A percentile compares a stretch with the other conserved stretches of the same genome.
Conservation (phyloP, 1,140 invertebrate genomes). For the Drosophila trapezifrons region DNA sequence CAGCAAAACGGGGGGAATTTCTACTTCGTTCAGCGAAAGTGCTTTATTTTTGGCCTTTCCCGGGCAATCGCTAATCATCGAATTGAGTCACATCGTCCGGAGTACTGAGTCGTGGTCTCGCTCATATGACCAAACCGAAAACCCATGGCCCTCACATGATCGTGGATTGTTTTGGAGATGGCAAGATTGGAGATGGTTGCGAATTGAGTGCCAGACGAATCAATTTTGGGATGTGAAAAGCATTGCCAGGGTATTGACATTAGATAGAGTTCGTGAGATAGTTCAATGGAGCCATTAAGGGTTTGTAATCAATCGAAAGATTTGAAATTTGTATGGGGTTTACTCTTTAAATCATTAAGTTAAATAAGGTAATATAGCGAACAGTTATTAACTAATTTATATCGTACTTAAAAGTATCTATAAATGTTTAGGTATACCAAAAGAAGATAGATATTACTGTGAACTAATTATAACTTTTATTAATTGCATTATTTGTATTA, state of each 20-base stretch:
- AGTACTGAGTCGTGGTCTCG: background rate
- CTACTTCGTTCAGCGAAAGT: conserved; percentile 19
- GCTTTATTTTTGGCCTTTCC: conserved; percentile 31
- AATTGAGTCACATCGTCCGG: conserved; percentile 22
- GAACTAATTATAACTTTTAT: background rate
- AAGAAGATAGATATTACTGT: background rate
- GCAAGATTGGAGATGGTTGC: background rate
- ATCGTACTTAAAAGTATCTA: background rate
- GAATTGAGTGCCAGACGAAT: conserved; percentile 19
- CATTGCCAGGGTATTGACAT: background rate
- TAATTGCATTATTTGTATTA: background rate
- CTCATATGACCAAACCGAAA: conserved; percentile 30
- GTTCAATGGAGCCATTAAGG: background rate
- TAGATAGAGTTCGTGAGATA: background rate
- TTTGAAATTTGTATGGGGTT: background rate
- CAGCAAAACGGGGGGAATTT: background rate
- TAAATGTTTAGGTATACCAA: background rate
- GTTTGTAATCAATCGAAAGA: background rate
- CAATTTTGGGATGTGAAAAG: conserved; percentile 1
- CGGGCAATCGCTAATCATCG: conserved; percentile 24
- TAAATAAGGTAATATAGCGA: too few relatives aligned
- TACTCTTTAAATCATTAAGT: too few relatives aligned
- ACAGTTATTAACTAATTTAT: too few relatives aligned
- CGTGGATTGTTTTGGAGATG: background rate
- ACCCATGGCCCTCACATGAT: conserved; percentile 29